Conservation (phyloP, 2,113 vertebrate genomes). For the Callorhinus ursinus region DNA sequence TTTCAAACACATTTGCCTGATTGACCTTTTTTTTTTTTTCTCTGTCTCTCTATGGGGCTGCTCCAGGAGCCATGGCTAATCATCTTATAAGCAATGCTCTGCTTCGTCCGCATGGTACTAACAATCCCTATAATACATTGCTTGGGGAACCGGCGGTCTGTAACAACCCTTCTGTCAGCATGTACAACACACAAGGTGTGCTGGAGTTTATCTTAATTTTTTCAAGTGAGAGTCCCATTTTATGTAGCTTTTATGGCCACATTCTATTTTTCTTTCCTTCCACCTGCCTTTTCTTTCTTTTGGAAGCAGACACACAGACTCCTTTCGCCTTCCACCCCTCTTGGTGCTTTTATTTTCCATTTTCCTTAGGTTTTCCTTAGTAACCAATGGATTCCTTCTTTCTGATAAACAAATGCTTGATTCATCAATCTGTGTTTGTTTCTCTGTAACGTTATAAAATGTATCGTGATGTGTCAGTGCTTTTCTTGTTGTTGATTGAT, state of each 20-base stretch:
- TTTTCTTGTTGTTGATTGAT: conserved; percentile 73
- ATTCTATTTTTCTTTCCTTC: conserved; percentile 72
- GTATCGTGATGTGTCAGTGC: conserved; percentile 75
- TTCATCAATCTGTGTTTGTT: conserved; percentile 78
- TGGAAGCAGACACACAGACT: conserved; percentile 78
- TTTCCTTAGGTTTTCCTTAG: conserved; percentile 83
- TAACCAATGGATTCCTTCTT: conserved; percentile 72
- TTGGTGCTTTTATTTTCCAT: conserved; percentile 81
- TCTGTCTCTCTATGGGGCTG: conserved; percentile 95
- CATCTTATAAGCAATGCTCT: conserved; percentile 99
- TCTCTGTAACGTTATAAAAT: conserved; percentile 73
- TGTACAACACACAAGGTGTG: conserved; percentile 99
- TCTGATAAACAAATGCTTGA: conserved; percentile 75
- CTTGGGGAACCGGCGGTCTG: conserved; percentile 99
- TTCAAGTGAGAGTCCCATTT: conserved; percentile 88
- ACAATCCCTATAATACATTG: conserved; percentile 99
- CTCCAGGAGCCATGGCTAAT: conserved; percentile 99
- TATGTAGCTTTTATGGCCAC: conserved; percentile 87
- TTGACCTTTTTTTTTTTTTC: conserved; percentile 94
- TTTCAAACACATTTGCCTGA: conserved; percentile 93
- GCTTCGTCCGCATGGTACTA: conserved; percentile 99
- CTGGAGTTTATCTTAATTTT: conserved; percentile 90
- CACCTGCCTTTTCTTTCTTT: conserved; percentile 73
- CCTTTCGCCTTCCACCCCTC: conserved; percentile 3
- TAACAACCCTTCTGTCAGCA: conserved; percentile 99